Base-by-base conservation (phyloP, 2,888 invertebrate species). In the Agrotis puta region DNA sequence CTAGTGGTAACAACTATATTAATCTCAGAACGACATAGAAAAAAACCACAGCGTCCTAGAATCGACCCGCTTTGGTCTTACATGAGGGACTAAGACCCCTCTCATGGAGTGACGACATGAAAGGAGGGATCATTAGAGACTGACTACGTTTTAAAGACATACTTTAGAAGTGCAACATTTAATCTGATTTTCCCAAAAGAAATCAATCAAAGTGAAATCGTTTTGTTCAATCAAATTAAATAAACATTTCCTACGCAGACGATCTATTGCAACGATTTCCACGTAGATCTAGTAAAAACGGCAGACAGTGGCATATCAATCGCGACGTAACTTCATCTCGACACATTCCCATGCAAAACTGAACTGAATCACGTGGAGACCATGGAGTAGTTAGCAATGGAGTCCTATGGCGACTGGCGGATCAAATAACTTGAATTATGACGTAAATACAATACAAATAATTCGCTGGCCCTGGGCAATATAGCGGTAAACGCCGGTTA, bases 271-370 rank as follows among this genome's bases (percentile, higher is more conserved):
- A 64, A 85, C 45, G 58, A 74, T 56, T 83, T 83, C 84, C 85
- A 83, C 77, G 84, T 81, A 79, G 11, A n/a, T 63, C 65, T 64
- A 77, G 74, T 81, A 85, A 83, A 84, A 84, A 79, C 81, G 77
- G 64, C 71, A 74, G 69, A 79, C 74, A 66, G 53, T 61, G 14
- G 70, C 78, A 84, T 84, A 79, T 80, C 73, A 81, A 84, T 84
- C 69, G 16, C 48, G 48, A 85, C 81, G 84, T 85, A 83, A 85
- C 84, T 81, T 84, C 77, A 84, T 84, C 84, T 84, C 82, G 53
- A 73, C 50, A 64, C 85, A 84, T 84, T 84, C 84, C 85, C 84
- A 85, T 84, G 84, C 85, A 81, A 84, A 85, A 83, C 83, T 73
- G 63, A 70, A 83, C 72, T 54, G 68, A 82, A 82, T 78, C 65